A percentile compares a stretch with the other conserved stretches of the same genome.
These are phyloP conservation scores for Halocaridina rubra DNA, from an alignment of 2,888 invertebrate species.

Conservation along the genomic window DNA sequence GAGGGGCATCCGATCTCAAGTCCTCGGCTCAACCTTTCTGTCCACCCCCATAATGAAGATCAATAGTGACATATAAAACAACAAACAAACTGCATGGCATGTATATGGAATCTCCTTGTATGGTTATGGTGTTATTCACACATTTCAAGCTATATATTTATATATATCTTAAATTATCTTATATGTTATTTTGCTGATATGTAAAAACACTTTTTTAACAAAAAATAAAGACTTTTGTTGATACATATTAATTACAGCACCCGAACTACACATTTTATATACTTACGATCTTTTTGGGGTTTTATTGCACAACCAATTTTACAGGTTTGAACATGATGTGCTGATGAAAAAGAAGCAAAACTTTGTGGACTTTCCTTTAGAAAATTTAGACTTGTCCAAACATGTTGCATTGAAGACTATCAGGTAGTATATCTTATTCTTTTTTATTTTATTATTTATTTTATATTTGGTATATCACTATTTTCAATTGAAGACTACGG, in stretches of 20 bases:
- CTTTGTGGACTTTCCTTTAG: constrained; percentile 74
- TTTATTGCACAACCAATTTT: no score
- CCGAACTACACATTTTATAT: no score
- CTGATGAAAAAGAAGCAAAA: constrained; percentile 74
- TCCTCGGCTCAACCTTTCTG: no score
- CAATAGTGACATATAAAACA: no score
- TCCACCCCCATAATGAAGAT: no score
- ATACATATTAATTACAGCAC: no score
- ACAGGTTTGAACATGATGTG: constrained; percentile 72
- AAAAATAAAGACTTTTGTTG: not conserved
- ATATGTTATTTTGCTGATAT: not conserved
- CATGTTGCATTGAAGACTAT: not conserved
- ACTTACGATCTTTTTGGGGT: no score
- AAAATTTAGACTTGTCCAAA: constrained; percentile 70
- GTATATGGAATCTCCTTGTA: not conserved
- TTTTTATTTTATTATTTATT: not conserved
- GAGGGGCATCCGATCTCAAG: no score
- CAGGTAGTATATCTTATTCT: not conserved
- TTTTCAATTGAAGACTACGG: no score
- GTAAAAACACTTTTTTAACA: not conserved
- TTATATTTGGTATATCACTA: no score
- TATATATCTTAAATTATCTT: not conserved
- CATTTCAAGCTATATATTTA: not conserved
- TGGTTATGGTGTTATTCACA: no score
- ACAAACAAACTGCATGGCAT: not conserved